Evolutionary conservation across 1,140 invertebrate genomes (phyloP).

Genomic region (Drosophila trapezifrons): DNA sequence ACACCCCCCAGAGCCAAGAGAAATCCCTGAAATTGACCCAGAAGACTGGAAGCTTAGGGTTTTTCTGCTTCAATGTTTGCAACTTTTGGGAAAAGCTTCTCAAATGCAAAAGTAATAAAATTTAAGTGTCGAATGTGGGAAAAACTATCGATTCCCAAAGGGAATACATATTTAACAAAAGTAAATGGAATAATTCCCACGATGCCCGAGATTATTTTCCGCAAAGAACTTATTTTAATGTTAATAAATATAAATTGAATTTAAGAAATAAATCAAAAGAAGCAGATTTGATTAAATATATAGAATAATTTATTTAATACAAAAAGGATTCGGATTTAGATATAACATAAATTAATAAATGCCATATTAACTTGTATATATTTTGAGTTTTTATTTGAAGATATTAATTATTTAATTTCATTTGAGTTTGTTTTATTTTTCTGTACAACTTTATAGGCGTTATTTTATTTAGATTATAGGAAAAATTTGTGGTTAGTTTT

Average conservation of each 20-base stretch:
- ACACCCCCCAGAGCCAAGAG: constrained; percentile 1
- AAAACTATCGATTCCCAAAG: constrained; percentile 39
- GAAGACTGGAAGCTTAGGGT: not conserved
- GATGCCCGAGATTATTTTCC: no score
- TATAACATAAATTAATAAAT: no score
- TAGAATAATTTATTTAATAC: no score
- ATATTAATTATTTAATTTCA: no score
- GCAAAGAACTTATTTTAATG: not conserved
- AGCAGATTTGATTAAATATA: not conserved
- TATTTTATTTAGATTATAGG: not conserved
- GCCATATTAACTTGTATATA: no score
- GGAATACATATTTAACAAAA: constrained; percentile 1
- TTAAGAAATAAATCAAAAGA: not conserved
- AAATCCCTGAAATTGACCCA: constrained; percentile 18
- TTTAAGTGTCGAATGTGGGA: constrained; percentile 62
- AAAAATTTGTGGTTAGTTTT: not conserved
- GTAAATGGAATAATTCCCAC: not conserved
- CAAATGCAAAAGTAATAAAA: constrained; percentile 68
- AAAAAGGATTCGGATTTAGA: no score
- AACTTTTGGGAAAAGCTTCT: constrained; percentile 38
- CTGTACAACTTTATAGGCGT: no score
- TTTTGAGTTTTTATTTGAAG: no score
- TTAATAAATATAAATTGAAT: not conserved
- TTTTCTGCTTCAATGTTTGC: constrained; percentile 12
- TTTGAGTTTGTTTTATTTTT: no score